Percentiles rank a stretch among this genome's conserved stretches.
These are phyloP conservation scores for Temnopleurus reevesii DNA, from an alignment of 53 echinoderm and acorn worm genomes.

Conservation along the genomic window DNA sequence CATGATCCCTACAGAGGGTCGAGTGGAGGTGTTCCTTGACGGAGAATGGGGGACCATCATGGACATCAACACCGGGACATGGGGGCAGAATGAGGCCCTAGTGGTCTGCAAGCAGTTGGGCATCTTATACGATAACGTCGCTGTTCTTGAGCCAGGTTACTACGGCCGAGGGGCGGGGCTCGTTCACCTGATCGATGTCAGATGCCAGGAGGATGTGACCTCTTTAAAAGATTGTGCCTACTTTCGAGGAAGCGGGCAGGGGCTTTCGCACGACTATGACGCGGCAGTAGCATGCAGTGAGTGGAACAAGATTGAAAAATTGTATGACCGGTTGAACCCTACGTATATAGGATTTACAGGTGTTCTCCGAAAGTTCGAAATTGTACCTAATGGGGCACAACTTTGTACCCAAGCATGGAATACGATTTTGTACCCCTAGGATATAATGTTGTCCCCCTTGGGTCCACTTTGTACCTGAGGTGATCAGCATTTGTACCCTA, in stretches of 20 bases:
- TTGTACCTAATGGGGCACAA: too few species aligned
- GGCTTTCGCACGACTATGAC: neutral
- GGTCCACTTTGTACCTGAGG: too few species aligned
- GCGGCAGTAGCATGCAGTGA: neutral
- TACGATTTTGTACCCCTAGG: too few species aligned
- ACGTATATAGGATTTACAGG: too few species aligned
- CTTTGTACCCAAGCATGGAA: too few species aligned
- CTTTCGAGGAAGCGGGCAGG: neutral
- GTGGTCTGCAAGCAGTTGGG: slow-evolving; percentile 2
- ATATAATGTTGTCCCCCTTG: too few species aligned
- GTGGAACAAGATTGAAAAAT: too few species aligned
- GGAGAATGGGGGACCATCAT: neutral
- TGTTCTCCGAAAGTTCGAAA: too few species aligned
- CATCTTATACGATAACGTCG: neutral
- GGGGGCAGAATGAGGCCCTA: neutral
- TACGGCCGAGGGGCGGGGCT: neutral
- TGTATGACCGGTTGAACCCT: too few species aligned
- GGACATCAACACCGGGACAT: neutral
- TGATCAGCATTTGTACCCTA: too few species aligned
- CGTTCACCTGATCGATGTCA: neutral
- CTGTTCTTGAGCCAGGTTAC: neutral
- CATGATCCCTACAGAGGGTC: neutral
- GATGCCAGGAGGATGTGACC: neutral
- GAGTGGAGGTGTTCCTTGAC: neutral
- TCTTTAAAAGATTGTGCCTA: neutral